phyloP scores from a whole-genome alignment of 1,140 invertebrate species.

The Macrobrachium rosenbergii region DNA sequence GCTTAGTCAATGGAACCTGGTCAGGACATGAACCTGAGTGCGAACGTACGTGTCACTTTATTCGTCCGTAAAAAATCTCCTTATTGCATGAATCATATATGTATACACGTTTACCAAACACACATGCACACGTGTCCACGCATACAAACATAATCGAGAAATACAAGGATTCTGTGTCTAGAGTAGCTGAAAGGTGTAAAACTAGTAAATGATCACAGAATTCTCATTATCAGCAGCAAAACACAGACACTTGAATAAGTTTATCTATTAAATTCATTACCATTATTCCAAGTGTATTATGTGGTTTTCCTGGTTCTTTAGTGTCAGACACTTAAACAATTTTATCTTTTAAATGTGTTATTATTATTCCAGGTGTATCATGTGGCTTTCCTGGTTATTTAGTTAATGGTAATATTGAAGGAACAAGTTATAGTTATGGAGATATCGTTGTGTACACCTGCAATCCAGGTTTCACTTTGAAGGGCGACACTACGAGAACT shows the following conservation, averaged over 20 bases:
- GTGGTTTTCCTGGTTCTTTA: slow-evolving; percentile 76
- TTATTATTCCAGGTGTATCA: slow-evolving; percentile 69
- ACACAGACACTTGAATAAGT: no score
- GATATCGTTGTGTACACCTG: slow-evolving; percentile 74
- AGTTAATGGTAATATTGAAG: slow-evolving; percentile 73
- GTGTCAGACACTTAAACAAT: slow-evolving; percentile 15
- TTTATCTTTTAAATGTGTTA: no score
- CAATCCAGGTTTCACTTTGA: slow-evolving; percentile 72
- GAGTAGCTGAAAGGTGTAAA: no score
- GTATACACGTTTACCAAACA: no score
- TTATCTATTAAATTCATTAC: no score
- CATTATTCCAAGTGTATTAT: slow-evolving; percentile 70
- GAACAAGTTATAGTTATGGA: slow-evolving; percentile 73
- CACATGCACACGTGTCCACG: no score
- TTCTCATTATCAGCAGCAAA: no score
- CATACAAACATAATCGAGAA: no score
- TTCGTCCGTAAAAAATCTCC: no score
- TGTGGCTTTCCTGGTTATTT: slow-evolving; percentile 77
- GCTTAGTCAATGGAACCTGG: slow-evolving; percentile 71
- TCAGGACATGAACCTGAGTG: slow-evolving; percentile 68
- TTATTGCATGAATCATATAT: no score
- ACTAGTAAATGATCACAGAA: no score
- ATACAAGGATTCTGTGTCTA: no score
- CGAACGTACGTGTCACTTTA: slow-evolving; percentile 72
- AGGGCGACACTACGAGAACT: slow-evolving; percentile 69